phyloP scores from a whole-genome alignment of 2,888 invertebrate species.

The Uropetala carovei region DNA sequence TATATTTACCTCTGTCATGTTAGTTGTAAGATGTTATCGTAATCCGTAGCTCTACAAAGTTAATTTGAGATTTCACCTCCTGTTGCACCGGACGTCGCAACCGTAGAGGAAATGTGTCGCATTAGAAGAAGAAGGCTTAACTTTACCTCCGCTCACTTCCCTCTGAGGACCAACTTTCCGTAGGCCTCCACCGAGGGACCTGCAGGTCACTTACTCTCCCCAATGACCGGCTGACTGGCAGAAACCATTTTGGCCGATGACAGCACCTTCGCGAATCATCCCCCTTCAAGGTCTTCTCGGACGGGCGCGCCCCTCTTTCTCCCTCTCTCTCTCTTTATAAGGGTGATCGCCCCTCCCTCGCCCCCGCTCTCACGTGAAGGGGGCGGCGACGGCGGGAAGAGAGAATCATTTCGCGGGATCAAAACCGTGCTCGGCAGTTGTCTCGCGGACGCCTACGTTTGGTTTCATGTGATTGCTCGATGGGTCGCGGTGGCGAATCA shows the following conservation, averaged over 20 bases:
- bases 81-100: no score
- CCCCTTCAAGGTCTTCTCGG: constrained; percentile 23
- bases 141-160: no score
- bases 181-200: constrained; percentile 65
- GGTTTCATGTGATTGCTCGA: background rate
- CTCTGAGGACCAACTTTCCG: no score
- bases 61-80: no score
- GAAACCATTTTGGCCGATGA: constrained; percentile 73
- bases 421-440: constrained; percentile 55
- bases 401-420: constrained; percentile 64
- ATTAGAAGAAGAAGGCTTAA: no score
- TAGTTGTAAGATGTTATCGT: no score
- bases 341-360: constrained; percentile 65
- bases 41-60: no score
- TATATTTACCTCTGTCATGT: no score
- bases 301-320: constrained; percentile 65
- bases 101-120: no score
- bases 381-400: constrained; percentile 54
- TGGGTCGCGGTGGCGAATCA: background rate
- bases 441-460: constrained; percentile 25
- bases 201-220: constrained; percentile 67
- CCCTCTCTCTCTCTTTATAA: constrained; percentile 62
- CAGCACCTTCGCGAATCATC: constrained; percentile 68
- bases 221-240: constrained; percentile 70
- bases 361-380: background rate